These are phyloP conservation scores for Onychostoma macrolepis DNA, from an alignment of 2,113 vertebrate species.

Conservation along the genomic window DNA sequence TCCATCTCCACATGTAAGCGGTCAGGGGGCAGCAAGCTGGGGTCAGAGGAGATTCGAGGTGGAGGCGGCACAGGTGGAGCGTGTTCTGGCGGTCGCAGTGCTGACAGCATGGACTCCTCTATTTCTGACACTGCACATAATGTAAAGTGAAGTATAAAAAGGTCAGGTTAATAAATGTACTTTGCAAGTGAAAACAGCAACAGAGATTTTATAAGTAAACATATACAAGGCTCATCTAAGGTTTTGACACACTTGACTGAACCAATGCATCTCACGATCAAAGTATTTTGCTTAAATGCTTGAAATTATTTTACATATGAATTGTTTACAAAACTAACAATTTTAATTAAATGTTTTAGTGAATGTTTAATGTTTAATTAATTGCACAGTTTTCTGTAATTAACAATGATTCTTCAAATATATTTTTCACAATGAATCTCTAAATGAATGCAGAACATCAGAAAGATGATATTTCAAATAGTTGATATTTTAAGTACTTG, in stretches of 20 bases:
- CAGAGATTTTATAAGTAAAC: background rate
- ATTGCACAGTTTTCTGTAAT: too few relatives aligned
- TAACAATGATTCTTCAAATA: too few relatives aligned
- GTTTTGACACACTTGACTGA: background rate
- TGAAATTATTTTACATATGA: background rate
- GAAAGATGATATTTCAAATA: too few relatives aligned
- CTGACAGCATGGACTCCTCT: slow-evolving; percentile 92
- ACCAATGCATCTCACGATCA: background rate
- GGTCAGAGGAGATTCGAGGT: slow-evolving; percentile 79
- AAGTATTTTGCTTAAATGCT: background rate
- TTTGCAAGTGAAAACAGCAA: background rate
- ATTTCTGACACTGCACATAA: slow-evolving; percentile 88
- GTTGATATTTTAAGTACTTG: too few relatives aligned
- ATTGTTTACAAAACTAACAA: background rate
- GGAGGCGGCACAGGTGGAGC: slow-evolving; percentile 62
- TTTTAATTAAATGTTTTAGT: background rate
- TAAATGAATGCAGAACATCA: too few relatives aligned
- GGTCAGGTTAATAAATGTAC: background rate
- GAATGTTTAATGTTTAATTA: too few relatives aligned
- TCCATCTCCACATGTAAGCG: slow-evolving; percentile 94
- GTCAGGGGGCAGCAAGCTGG: slow-evolving; percentile 91
- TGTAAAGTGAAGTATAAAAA: background rate
- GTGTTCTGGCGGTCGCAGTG: slow-evolving; percentile 83
- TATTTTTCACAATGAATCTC: too few relatives aligned
- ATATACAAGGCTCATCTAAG: background rate